phyloP scores from a whole-genome alignment of 2,113 vertebrate genomes.

The Microcebus ravelobensis region DNA sequence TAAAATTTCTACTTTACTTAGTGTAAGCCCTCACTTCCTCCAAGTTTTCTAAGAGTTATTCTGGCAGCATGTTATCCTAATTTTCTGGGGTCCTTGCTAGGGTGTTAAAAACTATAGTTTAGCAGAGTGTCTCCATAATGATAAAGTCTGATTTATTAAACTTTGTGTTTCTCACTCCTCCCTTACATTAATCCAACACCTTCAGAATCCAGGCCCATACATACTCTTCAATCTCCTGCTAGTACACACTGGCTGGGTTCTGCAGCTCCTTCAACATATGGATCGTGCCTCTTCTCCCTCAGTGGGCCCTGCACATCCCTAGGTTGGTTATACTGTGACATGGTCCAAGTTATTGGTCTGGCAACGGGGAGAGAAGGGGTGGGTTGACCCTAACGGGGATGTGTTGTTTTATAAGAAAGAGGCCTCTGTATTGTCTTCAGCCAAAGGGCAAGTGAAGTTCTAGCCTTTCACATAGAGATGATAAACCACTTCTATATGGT shows the following conservation, averaged over 20 bases:
- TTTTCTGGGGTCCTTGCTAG: neutral
- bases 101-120: neutral
- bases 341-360: neutral
- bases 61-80: neutral
- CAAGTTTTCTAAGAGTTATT: neutral
- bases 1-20: neutral
- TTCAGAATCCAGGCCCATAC: neutral
- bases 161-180: neutral
- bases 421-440: neutral
- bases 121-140: neutral
- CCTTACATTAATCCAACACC: neutral
- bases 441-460: neutral
- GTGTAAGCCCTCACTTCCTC: neutral
- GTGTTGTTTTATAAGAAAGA: neutral
- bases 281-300: neutral
- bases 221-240: neutral
- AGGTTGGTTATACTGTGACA: neutral
- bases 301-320: neutral
- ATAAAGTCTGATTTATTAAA: neutral
- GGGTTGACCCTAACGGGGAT: neutral
- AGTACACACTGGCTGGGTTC: neutral
- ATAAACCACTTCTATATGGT: neutral
- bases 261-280: neutral
- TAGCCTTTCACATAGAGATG: neutral
- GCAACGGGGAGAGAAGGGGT: neutral